phyloP scores from a whole-genome alignment of 2,888 invertebrate genomes.

The Byasa hedistus region DNA sequence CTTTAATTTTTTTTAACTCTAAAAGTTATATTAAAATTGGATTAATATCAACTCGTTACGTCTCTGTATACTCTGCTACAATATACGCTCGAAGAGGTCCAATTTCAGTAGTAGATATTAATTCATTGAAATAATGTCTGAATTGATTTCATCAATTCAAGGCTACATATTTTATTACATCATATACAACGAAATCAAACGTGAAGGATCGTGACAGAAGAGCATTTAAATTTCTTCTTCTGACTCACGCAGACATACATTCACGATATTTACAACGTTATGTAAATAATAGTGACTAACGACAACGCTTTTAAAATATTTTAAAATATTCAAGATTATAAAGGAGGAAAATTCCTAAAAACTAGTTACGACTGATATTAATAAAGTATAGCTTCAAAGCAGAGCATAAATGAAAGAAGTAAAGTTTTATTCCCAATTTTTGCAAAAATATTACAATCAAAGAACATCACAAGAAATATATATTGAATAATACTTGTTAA shows the following conservation, averaged over 20 bases:
- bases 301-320: conserved; percentile 10
- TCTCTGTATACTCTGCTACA: too few species aligned
- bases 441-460: background rate
- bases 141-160: too few species aligned
- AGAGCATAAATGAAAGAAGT: background rate
- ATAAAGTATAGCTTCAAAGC: background rate
- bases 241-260: conserved; percentile 17
- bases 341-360: background rate
- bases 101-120: too few species aligned
- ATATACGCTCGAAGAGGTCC: too few species aligned
- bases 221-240: conserved; percentile 26
- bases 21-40: too few species aligned
- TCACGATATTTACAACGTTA: conserved; percentile 11
- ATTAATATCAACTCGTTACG: too few species aligned
- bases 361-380: background rate
- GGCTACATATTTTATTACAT: too few species aligned
- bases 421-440: background rate
- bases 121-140: too few species aligned
- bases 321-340: conserved; percentile 9
- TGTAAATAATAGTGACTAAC: conserved; percentile 25
- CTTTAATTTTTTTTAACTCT: background rate
- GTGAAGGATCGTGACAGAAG: conserved; percentile 21
- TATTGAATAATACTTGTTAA: too few species aligned
- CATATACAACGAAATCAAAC: background rate
- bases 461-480: background rate